Base-by-base conservation (phyloP, 2,113 vertebrate species). In the Tychaedon coryphoeus region DNA sequence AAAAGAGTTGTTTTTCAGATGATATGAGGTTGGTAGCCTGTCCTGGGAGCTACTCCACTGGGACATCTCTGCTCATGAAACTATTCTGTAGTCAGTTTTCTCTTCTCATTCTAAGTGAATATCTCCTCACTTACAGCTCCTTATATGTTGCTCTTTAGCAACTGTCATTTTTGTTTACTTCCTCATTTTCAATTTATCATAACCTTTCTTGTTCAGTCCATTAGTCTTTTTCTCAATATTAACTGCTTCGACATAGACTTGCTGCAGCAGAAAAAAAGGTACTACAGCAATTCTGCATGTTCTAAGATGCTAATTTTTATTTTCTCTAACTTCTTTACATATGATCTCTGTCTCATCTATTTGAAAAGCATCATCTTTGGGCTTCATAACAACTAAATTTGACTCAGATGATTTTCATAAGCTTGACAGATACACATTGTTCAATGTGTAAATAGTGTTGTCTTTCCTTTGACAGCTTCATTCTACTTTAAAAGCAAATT, bases 321-420 rank as follows among this genome's bases (percentile, higher is more conserved):
- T 86, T 90, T 78, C 67, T 70, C 31, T 80, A 45, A n/a, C 43
- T 66, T 92, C 31, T 89, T 75, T 92, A 54, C 17, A 64, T 86
- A 50, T 86, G 65, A 93, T 86, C 38, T 93, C 77, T 57, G 73
- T 24, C 50, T 96, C 70, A 78, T 19, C 60, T 95, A 69, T 95
- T 94, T 89, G 50, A 85, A 94, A 94, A 82, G 6, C 22, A 94
- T 86, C 38, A 77, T 77, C 17, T 78, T 79, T 80, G 50, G 54
- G 26, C 42, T 92, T 96, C 36, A 83, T 51, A 84, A 56, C 88
- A 97, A 89, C 42, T 51, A 48, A 87, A 92, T 62, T 84, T 94
- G 77, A 87, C 86, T 96, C 81, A 80, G 65, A 92, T 69, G 62
- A 94, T 66, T 92, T 95, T 84, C 60, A 45, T 92, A 96, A 80